phyloP scores from a whole-genome alignment of 2,888 invertebrate species.

The Drosophila longiperda region DNA sequence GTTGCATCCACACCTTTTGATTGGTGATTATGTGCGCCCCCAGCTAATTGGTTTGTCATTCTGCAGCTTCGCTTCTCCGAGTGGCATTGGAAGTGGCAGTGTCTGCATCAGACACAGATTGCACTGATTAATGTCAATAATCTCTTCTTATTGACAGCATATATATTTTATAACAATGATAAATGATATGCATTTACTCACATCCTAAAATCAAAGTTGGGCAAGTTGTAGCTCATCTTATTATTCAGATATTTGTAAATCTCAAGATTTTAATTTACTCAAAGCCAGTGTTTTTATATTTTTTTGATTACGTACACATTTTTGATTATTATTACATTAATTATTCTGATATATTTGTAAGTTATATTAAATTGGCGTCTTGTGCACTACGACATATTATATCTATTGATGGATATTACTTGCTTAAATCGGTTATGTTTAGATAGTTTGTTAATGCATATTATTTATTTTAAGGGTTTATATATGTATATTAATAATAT shows the following conservation, averaged over 20 bases:
- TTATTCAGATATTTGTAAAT: neutral
- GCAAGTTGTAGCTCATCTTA: neutral
- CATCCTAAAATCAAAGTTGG: neutral
- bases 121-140: slow-evolving; percentile 59
- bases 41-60: slow-evolving; percentile 64
- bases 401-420: too few relatives aligned
- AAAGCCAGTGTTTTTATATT: neutral
- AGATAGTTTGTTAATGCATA: too few relatives aligned
- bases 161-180: neutral
- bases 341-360: too few relatives aligned
- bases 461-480: too few relatives aligned
- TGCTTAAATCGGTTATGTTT: too few relatives aligned
- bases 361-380: too few relatives aligned
- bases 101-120: slow-evolving; percentile 26
- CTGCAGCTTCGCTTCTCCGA: slow-evolving; percentile 16
- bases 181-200: neutral
- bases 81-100: neutral
- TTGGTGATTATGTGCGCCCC: slow-evolving; percentile 61
- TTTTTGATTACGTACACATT: neutral
- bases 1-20: slow-evolving; percentile 66
- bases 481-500: neutral
- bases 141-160: neutral
- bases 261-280: neutral
- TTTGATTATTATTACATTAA: too few relatives aligned
- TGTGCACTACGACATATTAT: too few relatives aligned